Conservation (phyloP, 2,888 invertebrate genomes). For the Phengaris arion region DNA sequence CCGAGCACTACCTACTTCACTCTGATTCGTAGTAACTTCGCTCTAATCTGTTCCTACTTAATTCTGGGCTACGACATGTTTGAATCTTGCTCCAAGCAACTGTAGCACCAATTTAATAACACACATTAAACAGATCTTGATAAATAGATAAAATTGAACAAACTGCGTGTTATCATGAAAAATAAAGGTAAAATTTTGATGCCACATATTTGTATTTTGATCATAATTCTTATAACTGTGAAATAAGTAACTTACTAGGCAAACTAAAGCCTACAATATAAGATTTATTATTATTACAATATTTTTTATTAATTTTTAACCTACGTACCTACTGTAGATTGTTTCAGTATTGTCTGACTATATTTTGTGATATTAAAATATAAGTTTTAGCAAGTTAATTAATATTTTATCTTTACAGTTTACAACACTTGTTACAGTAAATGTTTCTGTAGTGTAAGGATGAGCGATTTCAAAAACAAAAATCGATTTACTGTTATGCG, state of each 20-base stretch:
- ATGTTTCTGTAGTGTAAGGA: neutral
- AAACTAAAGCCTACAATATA: neutral
- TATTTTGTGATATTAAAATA: no score
- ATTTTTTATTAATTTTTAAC: neutral
- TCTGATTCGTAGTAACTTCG: constrained; percentile 40
- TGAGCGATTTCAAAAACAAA: neutral
- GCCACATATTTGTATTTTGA: neutral
- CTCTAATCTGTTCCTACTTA: constrained; percentile 46
- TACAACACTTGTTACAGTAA: neutral
- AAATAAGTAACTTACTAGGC: neutral
- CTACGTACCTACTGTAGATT: no score
- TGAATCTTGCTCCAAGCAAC: constrained; percentile 38
- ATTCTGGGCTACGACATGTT: constrained; percentile 59
- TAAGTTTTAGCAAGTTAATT: no score
- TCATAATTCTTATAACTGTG: neutral
- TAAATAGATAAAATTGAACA: constrained; percentile 14
- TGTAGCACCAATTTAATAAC: constrained; percentile 32
- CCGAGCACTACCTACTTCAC: constrained; percentile 48
- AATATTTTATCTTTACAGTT: no score
- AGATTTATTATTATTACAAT: neutral
- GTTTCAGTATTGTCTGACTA: no score
- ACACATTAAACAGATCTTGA: constrained; percentile 17
- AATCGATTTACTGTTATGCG: constrained; percentile 10
- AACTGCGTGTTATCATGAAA: constrained; percentile 16
- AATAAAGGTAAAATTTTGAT: constrained; percentile 10